phyloP scores from a whole-genome alignment of 92 coral and sea anemone genomes.

The Palythoa caribaeorum region DNA sequence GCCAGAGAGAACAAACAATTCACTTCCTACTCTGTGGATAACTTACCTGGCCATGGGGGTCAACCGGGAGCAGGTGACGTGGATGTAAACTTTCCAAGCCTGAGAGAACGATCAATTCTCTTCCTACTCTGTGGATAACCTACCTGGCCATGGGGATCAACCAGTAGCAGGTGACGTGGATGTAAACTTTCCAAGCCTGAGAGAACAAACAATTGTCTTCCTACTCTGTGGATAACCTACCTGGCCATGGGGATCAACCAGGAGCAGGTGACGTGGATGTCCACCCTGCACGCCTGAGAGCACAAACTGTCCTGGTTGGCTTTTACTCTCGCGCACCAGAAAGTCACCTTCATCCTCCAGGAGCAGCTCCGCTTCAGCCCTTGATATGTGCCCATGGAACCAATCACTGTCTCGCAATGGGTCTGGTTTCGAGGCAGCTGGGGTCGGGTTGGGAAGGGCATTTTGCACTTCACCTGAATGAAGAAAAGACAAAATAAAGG shows the following conservation, averaged over 20 bases:
- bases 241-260: conserved; percentile 97
- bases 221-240: conserved; percentile 48
- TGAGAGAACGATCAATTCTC: neutral
- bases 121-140: neutral
- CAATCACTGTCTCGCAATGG: conserved; percentile 67
- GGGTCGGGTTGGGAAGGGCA: conserved; percentile 33
- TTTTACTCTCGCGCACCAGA: conserved; percentile 93
- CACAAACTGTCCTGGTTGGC: conserved; percentile 95
- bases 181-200: conserved; percentile 80
- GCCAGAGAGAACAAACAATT: conserved; percentile 38
- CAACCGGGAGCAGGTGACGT: conserved; percentile 60
- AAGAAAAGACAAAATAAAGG: neutral
- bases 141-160: neutral
- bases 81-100: conserved; percentile 80
- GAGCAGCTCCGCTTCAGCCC: conserved; percentile 90
- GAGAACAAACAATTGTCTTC: neutral
- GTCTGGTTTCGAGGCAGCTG: conserved; percentile 10
- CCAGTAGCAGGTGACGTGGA: conserved; percentile 39
- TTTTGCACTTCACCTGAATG: conserved; percentile 11
- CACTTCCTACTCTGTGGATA: neutral
- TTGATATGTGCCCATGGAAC: conserved; percentile 92
- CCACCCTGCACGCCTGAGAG: conserved; percentile 89
- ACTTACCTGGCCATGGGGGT: conserved; percentile 92
- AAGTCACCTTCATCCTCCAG: conserved; percentile 95
- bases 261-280: conserved; percentile 80